Evolutionary conservation across 2,888 invertebrate genomes (phyloP).

Genomic region (Rhopalosiphum nymphaeae): DNA sequence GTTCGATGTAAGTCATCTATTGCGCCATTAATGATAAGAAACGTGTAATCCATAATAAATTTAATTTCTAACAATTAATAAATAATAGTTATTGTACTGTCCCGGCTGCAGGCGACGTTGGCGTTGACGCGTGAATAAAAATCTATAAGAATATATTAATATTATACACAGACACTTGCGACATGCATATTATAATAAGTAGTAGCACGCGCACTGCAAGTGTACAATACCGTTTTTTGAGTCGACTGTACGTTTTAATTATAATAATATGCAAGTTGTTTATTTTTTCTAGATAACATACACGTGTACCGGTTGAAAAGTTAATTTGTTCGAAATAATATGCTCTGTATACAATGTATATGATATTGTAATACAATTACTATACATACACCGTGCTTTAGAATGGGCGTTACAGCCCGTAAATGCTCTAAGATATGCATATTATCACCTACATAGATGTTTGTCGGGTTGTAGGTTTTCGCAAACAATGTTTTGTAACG

Average conservation of each 20-base stretch:
- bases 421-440: background rate
- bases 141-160: background rate
- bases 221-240: constrained; percentile 8
- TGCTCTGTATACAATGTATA: background rate
- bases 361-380: too few species aligned
- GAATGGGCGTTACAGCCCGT: background rate
- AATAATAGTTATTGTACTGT: background rate
- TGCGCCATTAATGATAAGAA: constrained; percentile 7
- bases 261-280: background rate
- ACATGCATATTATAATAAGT: background rate
- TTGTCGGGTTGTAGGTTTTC: background rate
- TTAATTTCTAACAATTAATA: constrained; percentile 27
- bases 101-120: background rate
- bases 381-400: background rate
- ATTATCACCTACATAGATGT: background rate
- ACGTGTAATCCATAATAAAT: constrained; percentile 17
- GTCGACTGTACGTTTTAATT: background rate
- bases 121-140: background rate
- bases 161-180: background rate
- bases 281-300: background rate
- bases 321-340: background rate
- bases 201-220: background rate
- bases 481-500: constrained; percentile 10
- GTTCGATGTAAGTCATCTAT: background rate
- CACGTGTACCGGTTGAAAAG: constrained; percentile 19